Evolutionary conservation across 2,797 vertebrate genomes (phyloP).

Genomic region (Danionella dracula): DNA sequence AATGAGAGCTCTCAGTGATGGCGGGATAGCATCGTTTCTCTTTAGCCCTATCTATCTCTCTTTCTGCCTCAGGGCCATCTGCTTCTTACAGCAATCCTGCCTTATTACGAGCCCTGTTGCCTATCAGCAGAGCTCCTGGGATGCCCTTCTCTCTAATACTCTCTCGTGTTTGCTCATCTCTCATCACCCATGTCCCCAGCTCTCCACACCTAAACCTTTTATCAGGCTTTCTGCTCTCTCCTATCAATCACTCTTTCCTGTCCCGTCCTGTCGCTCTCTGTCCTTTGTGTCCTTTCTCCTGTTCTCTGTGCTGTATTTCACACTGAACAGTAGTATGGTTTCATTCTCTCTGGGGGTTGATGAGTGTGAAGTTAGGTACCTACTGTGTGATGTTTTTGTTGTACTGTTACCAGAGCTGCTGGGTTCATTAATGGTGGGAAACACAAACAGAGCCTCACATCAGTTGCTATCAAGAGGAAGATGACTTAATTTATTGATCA

Average conservation of each 20-base stretch:
- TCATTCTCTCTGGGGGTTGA: slow-evolving; percentile 24
- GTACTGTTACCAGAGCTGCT: slow-evolving; percentile 48
- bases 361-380: slow-evolving; percentile 19
- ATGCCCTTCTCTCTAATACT: slow-evolving; percentile 21
- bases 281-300: slow-evolving; percentile 3
- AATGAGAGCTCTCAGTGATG: slow-evolving; percentile 6
- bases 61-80: slow-evolving; percentile 56
- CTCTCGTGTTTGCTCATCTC: slow-evolving; percentile 3
- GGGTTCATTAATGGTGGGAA: slow-evolving; percentile 54
- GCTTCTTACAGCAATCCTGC: slow-evolving; percentile 52
- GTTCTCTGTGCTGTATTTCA: background rate
- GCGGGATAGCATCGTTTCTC: background rate
- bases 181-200: background rate
- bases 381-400: slow-evolving; percentile 36
- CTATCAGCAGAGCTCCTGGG: slow-evolving; percentile 51
- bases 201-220: background rate
- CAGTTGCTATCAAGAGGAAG: background rate
- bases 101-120: slow-evolving; percentile 51
- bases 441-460: slow-evolving; percentile 43
- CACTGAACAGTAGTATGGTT: background rate
- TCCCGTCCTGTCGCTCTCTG: slow-evolving; percentile 5
- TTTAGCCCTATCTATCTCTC: slow-evolving; percentile 10
- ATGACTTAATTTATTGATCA: too few species aligned
- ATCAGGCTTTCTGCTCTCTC: slow-evolving; percentile 6
- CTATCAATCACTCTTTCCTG: slow-evolving; percentile 8